Conservation (phyloP, 2,888 invertebrate species). For the Drosophila fulvimacula region DNA sequence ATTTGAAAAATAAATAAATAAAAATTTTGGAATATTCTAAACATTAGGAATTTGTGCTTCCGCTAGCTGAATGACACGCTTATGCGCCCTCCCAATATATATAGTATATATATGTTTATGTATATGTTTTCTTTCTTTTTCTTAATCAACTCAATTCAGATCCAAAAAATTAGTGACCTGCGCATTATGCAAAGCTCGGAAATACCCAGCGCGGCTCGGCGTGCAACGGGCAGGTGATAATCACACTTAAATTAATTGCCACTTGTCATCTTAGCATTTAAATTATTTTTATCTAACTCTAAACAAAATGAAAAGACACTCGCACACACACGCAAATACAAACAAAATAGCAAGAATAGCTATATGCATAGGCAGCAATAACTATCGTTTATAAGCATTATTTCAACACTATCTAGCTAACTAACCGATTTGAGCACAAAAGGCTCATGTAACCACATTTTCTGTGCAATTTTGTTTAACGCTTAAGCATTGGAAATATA, state of each 20-base stretch:
- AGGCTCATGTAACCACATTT: conserved; percentile 37
- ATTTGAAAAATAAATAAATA: conserved; percentile 1
- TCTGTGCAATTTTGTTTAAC: conserved; percentile 68
- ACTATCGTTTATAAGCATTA: conserved; percentile 35
- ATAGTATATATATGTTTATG: neutral
- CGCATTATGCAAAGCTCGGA: conserved; percentile 63
- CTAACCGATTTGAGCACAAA: conserved; percentile 51
- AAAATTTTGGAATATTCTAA: conserved; percentile 10
- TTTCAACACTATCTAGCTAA: conserved; percentile 37
- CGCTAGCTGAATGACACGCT: conserved; percentile 53
- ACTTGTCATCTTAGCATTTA: conserved; percentile 80
- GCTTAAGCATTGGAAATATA: conserved; percentile 41
- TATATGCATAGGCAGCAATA: conserved; percentile 23
- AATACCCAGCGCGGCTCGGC: conserved; percentile 61
- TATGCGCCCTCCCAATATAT: conserved; percentile 33
- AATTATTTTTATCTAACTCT: conserved; percentile 74
- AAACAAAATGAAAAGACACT: conserved; percentile 39
- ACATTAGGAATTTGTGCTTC: conserved; percentile 26
- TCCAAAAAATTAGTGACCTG: conserved; percentile 73
- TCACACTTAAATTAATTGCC: conserved; percentile 80
- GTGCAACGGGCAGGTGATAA: conserved; percentile 76
- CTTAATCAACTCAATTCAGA: conserved; percentile 48
- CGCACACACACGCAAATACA: conserved; percentile 11
- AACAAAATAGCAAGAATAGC: conserved; percentile 25
- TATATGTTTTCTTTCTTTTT: conserved; percentile 7